Evolutionary conservation across 1,140 invertebrate species (phyloP), one percentile per base, ranked within the genome.

Genomic region (Hormaphis cornu): DNA sequence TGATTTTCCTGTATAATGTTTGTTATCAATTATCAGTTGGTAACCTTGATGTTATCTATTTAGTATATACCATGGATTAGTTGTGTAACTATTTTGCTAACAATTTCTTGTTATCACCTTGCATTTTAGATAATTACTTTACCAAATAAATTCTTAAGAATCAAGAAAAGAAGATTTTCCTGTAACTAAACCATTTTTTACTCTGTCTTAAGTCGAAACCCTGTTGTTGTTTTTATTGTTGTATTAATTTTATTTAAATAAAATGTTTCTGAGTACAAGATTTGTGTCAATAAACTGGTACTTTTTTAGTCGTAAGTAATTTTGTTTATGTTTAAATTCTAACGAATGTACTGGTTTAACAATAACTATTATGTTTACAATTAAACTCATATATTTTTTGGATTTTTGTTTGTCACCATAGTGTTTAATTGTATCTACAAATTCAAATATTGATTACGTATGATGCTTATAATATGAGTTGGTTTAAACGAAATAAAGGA

Each of bases 401-500:
- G 2, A n/a, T 37, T 56, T 16, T 9, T 56, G 16, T 14, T 6
- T 58, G 4, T 24, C n/a, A 6, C 0, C 10, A 14, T 7, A 26
- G 54, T 58, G 3, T 26, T 9, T 37, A 24, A 58, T 58, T 18
- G 24, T 24, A 46, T 7, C 0, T 46, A 30, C 20, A 63, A 16
- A 16, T 30, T 63, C 16, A 63, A 44, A 18, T 30, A 48, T 48
- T 33, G 50, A 22, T 33, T 50, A 22, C 2, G 35, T 30, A 66
- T 14, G 30, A 56, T 70, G 37, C 33, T 30, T 58, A 18, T 42
- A 72, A 61, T 10, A 77, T 77, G 76, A 76, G 73, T 73, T 77
- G 76, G 76, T 61, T 77, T 20, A 74, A 73, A 56, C 72, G 74
- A 48, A 69, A 72, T 12, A 72, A 69, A 72, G 81, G 81, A 30